These are phyloP conservation scores for Melopsittacus undulatus DNA, from an alignment of 2,797 vertebrate species.

Conservation along the genomic window DNA sequence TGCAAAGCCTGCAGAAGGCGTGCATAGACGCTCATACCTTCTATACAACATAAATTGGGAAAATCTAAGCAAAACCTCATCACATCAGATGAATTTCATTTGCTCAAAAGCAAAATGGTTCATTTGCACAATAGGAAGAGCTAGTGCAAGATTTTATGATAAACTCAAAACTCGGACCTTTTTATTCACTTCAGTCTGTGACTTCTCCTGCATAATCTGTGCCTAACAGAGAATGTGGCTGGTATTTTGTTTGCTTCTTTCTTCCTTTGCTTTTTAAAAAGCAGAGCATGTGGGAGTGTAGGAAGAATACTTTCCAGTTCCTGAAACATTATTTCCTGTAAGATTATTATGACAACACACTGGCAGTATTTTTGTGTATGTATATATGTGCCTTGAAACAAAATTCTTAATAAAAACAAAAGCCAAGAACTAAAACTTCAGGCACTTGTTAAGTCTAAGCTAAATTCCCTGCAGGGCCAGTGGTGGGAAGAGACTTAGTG, in stretches of 20 bases:
- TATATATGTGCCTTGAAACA: background rate
- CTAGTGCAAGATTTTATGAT: background rate
- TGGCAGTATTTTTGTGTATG: constrained; percentile 10
- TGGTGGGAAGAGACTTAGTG: background rate
- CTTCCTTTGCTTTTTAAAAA: constrained; percentile 6
- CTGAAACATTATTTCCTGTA: background rate
- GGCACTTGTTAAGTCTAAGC: background rate
- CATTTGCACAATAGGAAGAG: background rate
- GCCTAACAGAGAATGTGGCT: background rate
- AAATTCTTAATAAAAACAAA: constrained; percentile 8
- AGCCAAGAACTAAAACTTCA: background rate
- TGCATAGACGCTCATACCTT: background rate
- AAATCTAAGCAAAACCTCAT: background rate
- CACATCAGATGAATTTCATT: background rate
- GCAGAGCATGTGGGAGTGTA: background rate
- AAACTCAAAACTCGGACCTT: background rate
- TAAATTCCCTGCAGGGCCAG: background rate
- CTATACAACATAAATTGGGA: background rate
- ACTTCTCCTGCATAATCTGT: background rate
- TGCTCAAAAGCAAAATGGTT: background rate
- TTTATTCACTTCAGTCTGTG: background rate
- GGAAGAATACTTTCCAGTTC: background rate
- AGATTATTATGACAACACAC: constrained; percentile 2
- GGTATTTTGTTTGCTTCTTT: background rate
- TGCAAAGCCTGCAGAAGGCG: constrained; percentile 7